Conservation (phyloP, 2,888 invertebrate species). For the Hyposoter didymator region DNA sequence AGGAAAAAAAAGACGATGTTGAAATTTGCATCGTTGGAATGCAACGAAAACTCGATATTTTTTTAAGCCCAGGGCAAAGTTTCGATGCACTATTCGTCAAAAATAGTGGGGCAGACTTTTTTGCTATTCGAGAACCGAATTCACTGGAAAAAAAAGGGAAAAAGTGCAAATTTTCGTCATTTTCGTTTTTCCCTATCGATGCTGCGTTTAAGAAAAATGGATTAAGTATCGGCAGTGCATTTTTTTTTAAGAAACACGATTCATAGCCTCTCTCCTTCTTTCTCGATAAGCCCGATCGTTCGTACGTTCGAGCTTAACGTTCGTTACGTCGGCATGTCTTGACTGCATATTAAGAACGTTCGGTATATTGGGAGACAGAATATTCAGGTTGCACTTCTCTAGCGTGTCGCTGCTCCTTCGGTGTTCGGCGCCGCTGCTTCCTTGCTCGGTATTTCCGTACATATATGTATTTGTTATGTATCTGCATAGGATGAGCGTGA, state of each 20-base stretch:
- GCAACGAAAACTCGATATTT: no score
- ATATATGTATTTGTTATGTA: not conserved
- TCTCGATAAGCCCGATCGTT: not conserved
- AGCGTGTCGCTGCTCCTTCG: constrained; percentile 5
- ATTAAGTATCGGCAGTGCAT: not conserved
- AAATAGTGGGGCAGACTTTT: no score
- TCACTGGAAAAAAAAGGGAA: no score
- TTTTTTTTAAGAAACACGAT: not conserved
- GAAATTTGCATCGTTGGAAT: no score
- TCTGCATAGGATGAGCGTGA: constrained; percentile 31
- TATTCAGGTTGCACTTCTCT: constrained; percentile 28
- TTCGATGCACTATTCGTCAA: no score
- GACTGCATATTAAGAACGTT: not conserved
- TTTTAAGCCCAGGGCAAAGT: no score
- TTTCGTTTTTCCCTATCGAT: no score
- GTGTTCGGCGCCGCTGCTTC: constrained; percentile 23
- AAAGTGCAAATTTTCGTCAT: no score
- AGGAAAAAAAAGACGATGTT: not conserved
- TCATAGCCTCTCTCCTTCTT: not conserved
- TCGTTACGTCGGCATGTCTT: not conserved
- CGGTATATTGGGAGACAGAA: not conserved
- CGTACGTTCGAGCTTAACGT: not conserved
- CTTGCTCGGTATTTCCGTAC: constrained; percentile 28
- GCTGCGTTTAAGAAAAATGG: not conserved
- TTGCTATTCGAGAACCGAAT: no score